Percentiles rank a stretch among this genome's conserved stretches.
Conservation (phyloP, 2,888 invertebrate species). For the Sphecodes monilicornis region DNA sequence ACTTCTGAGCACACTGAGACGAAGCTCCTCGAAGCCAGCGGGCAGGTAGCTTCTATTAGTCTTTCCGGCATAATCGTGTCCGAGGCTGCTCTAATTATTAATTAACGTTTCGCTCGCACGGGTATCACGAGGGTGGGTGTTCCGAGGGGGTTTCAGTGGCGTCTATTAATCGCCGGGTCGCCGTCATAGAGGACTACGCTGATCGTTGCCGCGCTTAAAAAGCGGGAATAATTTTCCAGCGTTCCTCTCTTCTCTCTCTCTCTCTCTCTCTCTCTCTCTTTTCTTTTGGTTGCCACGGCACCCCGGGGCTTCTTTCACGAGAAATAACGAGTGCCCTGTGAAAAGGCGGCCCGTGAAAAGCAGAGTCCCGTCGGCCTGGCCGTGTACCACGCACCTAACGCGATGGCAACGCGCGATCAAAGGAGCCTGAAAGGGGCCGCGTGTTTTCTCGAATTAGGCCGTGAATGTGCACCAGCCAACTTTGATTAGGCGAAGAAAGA, state of each 20-base stretch:
- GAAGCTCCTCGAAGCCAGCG: background rate
- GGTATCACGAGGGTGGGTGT: background rate
- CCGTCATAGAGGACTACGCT: background rate
- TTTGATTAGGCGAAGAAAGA: slow-evolving; percentile 80
- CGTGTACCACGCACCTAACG: slow-evolving; percentile 64
- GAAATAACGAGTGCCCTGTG: slow-evolving; percentile 71
- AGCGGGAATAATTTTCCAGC: slow-evolving; percentile 51
- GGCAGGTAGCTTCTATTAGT: slow-evolving; percentile 26
- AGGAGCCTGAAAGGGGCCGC: slow-evolving; percentile 75
- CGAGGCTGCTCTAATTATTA: slow-evolving; percentile 55
- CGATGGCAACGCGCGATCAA: slow-evolving; percentile 68
- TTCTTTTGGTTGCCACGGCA: background rate
- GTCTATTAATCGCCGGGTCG: slow-evolving; percentile 36
- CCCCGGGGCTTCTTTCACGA: slow-evolving; percentile 59
- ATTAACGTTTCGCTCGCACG: slow-evolving; percentile 50
- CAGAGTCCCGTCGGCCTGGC: slow-evolving; percentile 11
- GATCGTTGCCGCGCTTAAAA: slow-evolving; percentile 48
- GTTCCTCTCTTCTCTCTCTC: background rate
- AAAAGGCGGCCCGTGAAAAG: slow-evolving; percentile 68
- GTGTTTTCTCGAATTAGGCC: slow-evolving; percentile 82
- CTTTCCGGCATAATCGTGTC: slow-evolving; percentile 33
- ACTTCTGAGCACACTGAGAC: background rate
- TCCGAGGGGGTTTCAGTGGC: background rate
- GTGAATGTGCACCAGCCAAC: slow-evolving; percentile 77
- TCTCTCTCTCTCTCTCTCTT: background rate